Evolutionary conservation across 2,888 invertebrate species (phyloP).

Genomic region (Tineola bisselliella): DNA sequence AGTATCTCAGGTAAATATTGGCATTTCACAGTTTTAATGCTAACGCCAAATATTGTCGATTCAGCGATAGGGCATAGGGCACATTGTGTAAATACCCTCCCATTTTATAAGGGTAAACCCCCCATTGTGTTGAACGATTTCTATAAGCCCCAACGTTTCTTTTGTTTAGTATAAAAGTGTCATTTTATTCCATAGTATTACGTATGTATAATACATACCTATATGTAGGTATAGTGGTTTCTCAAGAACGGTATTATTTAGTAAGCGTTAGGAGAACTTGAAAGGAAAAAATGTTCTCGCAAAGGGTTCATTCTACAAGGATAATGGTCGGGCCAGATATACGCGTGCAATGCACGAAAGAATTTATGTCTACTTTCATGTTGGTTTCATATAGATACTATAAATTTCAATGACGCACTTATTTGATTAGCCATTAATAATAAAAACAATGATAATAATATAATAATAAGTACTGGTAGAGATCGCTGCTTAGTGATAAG

Average conservation of each 20-base stretch:
- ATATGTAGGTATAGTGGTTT: neutral
- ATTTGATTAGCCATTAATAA: too few relatives aligned
- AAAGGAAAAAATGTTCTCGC: neutral
- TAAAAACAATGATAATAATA: too few relatives aligned
- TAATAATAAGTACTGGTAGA: too few relatives aligned
- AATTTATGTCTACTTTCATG: too few relatives aligned
- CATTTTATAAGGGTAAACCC: neutral
- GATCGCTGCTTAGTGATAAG: too few relatives aligned
- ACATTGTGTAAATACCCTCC: conserved; percentile 3
- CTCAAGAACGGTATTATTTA: neutral
- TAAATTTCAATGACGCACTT: too few relatives aligned
- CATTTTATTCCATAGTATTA: neutral
- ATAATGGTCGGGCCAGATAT: too few relatives aligned
- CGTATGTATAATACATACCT: too few relatives aligned
- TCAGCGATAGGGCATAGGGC: conserved; percentile 40
- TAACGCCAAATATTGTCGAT: conserved; percentile 61
- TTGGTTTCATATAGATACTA: too few relatives aligned
- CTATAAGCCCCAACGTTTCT: conserved; percentile 1
- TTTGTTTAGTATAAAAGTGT: conserved; percentile 3
- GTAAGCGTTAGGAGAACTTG: neutral
- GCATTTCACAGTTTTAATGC: conserved; percentile 66
- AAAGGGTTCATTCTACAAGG: too few relatives aligned
- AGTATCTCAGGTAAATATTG: conserved; percentile 50
- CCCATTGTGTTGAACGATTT: conserved; percentile 4
- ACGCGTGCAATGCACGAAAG: too few relatives aligned